Evolutionary conservation across 2,797 vertebrate genomes (phyloP), one percentile per base, ranked within the genome.

Genomic region (Echeneis naucrates): DNA sequence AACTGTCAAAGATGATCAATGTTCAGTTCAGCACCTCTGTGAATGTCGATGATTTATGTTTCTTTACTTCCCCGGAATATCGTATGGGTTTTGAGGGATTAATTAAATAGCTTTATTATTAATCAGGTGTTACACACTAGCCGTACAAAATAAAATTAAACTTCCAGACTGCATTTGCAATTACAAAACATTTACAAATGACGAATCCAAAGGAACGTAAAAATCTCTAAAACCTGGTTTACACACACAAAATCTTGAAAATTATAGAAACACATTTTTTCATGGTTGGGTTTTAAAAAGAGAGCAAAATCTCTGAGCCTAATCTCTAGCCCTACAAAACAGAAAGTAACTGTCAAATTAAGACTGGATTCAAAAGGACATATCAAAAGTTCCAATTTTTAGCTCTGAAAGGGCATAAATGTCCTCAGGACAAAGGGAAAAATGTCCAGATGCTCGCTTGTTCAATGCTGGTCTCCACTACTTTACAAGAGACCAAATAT

Each of bases 401-500:
- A 7, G 8, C 45, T 45, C 12, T 45, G 6, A 23, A n/a, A 45
- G 10, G 16, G 3, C 32, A 45, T 12, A 21, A 27, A 54, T 52
- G 4, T 8, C 17, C 2, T 23, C 55, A 9, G 10, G 5, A 12
- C 21, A 23, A 8, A 13, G 2, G 27, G 11, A 13, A 32, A 47
- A 32, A n/a, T n/a, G 21, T 17, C n/a, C 7, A 54, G 33, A 30
- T 8, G 8, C 23, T 53, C 2, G 17, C 6, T 3, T 14, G 27
- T 38, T 9, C 42, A 5, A 21, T n/a, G 19, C 2, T 23, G 33
- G 19, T 27, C 14, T 58, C 51, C 14, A 30, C 26, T 54, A 38
- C 24, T 56, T 67, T 4, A 26, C 51, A 56, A 53, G 3, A 71
- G 24, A 2, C 17, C 30, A 62, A 67, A 64, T 37, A 33, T 55